Evolutionary conservation across 1,140 invertebrate genomes (phyloP), one percentile per base, ranked within the genome.

Genomic region (Steinernema khuongi): DNA sequence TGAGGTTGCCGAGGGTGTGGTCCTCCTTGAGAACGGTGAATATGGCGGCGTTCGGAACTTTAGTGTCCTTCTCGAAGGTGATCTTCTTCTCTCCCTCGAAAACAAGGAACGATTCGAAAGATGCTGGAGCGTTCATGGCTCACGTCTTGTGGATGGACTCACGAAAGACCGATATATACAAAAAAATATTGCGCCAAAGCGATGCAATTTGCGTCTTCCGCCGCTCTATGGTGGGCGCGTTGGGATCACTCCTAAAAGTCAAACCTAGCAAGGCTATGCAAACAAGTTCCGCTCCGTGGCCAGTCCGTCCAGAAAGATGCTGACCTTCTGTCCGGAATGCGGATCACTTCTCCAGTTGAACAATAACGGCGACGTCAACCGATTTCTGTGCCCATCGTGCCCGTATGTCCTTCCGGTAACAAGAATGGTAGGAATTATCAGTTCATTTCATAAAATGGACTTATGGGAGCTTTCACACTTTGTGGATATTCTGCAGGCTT

Each of bases 1-100:
- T 94, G 92, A 98, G 93, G 86, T 99, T 99, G 85, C 96, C 96
- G 29, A 99, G 86, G 0, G 96, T 99, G 85, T 99, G 96, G 87
- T 99, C 96, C 88, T 99, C 96, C 87, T 99, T 99, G 80, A 97
- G 97, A 18, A 99, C 91, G 0, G 95, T 99, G 85, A 99, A 99
- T 80, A 99, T 93, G 11, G 94, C 94, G 18, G 96, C 96, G 90
- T 99, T 99, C 33, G 96, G 94, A 1, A 99, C 88, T 90, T 99
- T 99, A 0, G 96, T 97, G 81, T 99, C 96, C 84, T 97, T 92
- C 87, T 99, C 95, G 83, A 96, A 93, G 43, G 92, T 91, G 68
- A 99, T 94, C 94, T 99, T 99, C 86, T 97, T 97, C 86, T 99
- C 96, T 86, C 94, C 95, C 74, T 97, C 95, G 83, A 94, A 97